Evolutionary conservation across 2,113 vertebrate species (phyloP).

Genomic region (Scopus umbretta): DNA sequence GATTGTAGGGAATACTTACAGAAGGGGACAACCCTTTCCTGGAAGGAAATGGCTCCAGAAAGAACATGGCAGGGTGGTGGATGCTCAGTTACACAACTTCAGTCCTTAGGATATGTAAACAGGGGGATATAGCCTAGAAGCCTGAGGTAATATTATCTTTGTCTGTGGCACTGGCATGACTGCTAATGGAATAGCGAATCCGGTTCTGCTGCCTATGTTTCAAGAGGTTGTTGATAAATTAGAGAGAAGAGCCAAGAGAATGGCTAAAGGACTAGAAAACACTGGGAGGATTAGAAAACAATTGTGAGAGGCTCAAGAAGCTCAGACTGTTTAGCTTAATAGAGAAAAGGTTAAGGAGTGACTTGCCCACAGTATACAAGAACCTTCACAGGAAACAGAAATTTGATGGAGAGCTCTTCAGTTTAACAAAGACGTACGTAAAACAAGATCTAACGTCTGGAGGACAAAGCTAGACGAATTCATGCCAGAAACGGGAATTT

Average conservation of each 20-base stretch:
- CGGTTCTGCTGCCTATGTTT: constrained; percentile 25
- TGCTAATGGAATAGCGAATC: constrained; percentile 39
- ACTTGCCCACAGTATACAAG: constrained; percentile 44
- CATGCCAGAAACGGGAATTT: neutral
- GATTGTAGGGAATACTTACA: neutral
- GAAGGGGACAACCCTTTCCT: neutral
- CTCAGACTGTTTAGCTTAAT: constrained; percentile 59
- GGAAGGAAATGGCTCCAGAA: neutral
- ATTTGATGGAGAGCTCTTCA: constrained; percentile 60
- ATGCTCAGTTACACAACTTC: neutral
- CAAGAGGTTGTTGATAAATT: constrained; percentile 63
- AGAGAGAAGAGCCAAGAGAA: constrained; percentile 33
- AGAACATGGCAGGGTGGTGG: neutral
- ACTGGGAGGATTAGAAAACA: constrained; percentile 59
- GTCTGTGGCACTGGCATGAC: constrained; percentile 9
- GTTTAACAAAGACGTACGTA: neutral
- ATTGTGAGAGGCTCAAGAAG: constrained; percentile 63
- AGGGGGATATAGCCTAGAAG: neutral
- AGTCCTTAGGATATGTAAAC: neutral
- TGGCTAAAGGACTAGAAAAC: constrained; percentile 48
- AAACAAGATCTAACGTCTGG: neutral
- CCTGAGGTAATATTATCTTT: neutral
- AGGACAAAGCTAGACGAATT: neutral
- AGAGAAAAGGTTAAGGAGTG: constrained; percentile 64
- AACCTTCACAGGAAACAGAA: constrained; percentile 44